phyloP scores from a whole-genome alignment of 2,888 invertebrate genomes.

The Yponomeuta malinellus region DNA sequence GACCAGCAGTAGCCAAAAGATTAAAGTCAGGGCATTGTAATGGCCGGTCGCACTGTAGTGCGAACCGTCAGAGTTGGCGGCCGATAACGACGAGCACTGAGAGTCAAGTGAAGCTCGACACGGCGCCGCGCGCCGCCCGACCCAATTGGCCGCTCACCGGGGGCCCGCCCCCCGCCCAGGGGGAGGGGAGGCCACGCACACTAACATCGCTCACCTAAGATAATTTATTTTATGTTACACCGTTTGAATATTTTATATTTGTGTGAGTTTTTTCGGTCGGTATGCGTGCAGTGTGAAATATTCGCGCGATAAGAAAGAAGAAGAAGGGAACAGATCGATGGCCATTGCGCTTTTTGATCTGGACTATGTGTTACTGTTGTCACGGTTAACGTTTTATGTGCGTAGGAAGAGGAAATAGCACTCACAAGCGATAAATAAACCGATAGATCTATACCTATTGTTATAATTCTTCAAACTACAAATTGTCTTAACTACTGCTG shows the following conservation, averaged over 20 bases:
- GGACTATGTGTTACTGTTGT: slow-evolving; percentile 45
- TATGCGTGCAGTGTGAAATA: slow-evolving; percentile 76
- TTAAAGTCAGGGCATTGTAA: slow-evolving; percentile 30
- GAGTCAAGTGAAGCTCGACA: slow-evolving; percentile 55
- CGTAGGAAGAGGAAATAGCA: neutral
- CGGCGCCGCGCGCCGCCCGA: slow-evolving; percentile 73
- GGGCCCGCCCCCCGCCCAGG: slow-evolving; percentile 54
- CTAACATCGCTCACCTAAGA: slow-evolving; percentile 69
- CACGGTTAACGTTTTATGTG: neutral
- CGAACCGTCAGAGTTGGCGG: slow-evolving; percentile 27
- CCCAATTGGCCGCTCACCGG: slow-evolving; percentile 68
- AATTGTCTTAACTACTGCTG: no score
- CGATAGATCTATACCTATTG: neutral
- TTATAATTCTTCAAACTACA: neutral
- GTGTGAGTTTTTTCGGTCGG: slow-evolving; percentile 75
- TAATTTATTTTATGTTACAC: slow-evolving; percentile 76
- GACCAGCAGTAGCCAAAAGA: slow-evolving; percentile 6
- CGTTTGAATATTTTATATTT: slow-evolving; percentile 76
- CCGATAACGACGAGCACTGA: slow-evolving; percentile 34
- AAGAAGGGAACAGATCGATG: slow-evolving; percentile 75
- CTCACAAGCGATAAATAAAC: neutral
- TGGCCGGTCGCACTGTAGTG: slow-evolving; percentile 25
- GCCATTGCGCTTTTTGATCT: slow-evolving; percentile 70
- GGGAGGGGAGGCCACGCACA: slow-evolving; percentile 67
- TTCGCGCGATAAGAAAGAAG: slow-evolving; percentile 75